Conservation (phyloP, 30 jellyfish, hydroid and myxozoan species). For the Calvadosia cruxmelitensis region DNA sequence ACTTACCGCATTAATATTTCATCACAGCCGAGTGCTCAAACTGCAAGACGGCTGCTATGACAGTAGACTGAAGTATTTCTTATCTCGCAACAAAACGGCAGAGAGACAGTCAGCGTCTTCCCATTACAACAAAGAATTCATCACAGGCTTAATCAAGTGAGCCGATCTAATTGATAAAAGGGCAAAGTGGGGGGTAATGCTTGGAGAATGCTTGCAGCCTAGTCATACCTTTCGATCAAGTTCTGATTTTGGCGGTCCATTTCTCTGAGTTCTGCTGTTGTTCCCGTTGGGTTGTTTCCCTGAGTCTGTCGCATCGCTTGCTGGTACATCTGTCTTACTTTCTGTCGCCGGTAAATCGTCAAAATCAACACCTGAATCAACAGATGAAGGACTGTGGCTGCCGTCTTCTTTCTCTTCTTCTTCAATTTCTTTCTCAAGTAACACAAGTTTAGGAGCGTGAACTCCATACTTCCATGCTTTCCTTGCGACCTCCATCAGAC, state of each 20-base stretch:
- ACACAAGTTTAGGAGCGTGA: conserved; percentile 68
- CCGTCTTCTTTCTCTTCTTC: conserved; percentile 53
- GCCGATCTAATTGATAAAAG: background rate
- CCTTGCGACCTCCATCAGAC: conserved; percentile 97
- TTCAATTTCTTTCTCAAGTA: conserved; percentile 76
- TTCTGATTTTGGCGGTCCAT: background rate
- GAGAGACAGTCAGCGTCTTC: conserved; percentile 1
- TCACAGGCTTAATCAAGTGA: background rate
- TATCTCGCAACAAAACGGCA: too few relatives aligned
- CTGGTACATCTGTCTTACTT: too few relatives aligned
- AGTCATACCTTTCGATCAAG: background rate
- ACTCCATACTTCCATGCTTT: conserved; percentile 78
- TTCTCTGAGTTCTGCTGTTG: background rate
- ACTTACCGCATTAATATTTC: too few relatives aligned
- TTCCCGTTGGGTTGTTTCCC: too few relatives aligned
- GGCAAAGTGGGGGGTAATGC: background rate
- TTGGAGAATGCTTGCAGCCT: too few relatives aligned
- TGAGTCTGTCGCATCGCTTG: background rate
- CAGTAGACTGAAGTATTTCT: too few relatives aligned
- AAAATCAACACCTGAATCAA: conserved; percentile 84
- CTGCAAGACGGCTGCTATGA: too few relatives aligned
- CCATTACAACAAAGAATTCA: background rate
- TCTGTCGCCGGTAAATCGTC: background rate
- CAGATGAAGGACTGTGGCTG: conserved; percentile 47
- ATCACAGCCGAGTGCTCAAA: too few relatives aligned